A percentile compares a stretch with the other conserved stretches of the same genome.
phyloP scores from a whole-genome alignment of 2,113 vertebrate species.

The Planiliza haematocheilus region DNA sequence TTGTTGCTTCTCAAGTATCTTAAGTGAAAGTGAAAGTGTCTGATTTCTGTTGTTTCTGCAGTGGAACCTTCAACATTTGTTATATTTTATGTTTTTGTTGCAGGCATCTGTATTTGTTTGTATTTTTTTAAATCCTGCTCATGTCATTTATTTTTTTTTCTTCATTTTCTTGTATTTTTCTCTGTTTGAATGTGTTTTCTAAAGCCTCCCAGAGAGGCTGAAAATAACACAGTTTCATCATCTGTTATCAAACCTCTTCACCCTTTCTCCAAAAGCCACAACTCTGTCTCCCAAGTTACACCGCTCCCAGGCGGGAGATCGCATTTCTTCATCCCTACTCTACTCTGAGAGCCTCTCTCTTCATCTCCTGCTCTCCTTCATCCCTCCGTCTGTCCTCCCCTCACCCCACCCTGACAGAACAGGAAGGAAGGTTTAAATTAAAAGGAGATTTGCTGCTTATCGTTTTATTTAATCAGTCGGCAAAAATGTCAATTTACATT shows the following conservation, averaged over 20 bases:
- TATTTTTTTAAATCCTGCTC: too few species aligned
- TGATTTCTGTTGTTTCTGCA: too few species aligned
- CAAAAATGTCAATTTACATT: slow-evolving; percentile 51
- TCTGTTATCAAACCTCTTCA: neutral
- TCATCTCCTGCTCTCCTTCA: neutral
- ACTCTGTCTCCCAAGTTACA: slow-evolving; percentile 32
- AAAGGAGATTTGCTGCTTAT: slow-evolving; percentile 51
- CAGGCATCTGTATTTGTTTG: too few species aligned
- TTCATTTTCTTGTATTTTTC: too few species aligned
- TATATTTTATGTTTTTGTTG: too few species aligned
- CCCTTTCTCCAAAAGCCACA: slow-evolving; percentile 16
- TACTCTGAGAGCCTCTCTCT: slow-evolving; percentile 1
- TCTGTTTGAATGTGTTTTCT: too few species aligned
- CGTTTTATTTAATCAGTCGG: slow-evolving; percentile 51
- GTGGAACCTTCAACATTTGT: too few species aligned
- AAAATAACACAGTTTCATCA: too few species aligned
- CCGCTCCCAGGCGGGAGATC: slow-evolving; percentile 51
- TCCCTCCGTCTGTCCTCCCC: neutral
- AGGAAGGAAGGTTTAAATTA: slow-evolving; percentile 57
- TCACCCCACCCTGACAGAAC: neutral
- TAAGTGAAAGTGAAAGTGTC: too few species aligned
- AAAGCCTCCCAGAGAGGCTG: too few species aligned
- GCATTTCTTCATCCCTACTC: slow-evolving; percentile 40
- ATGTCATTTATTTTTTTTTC: too few species aligned
- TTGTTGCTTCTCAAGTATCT: too few species aligned